Percentiles rank a stretch among this genome's conserved stretches.
Evolutionary conservation across 1,140 invertebrate genomes (phyloP).

Genomic region (Danaus melanippus): DNA sequence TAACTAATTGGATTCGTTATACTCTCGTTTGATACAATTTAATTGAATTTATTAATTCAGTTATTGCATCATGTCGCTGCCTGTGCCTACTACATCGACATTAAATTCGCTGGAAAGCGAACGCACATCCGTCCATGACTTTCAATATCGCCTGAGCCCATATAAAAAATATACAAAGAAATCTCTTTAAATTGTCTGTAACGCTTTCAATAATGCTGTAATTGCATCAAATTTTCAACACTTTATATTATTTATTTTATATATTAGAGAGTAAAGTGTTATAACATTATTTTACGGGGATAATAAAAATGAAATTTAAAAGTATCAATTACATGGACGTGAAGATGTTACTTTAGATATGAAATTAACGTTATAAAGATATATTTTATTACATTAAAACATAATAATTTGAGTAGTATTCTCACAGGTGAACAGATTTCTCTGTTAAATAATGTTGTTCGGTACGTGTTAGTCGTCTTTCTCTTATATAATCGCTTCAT

Average conservation of each 20-base stretch:
- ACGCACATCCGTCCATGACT: constrained; percentile 17
- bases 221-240: constrained; percentile 14
- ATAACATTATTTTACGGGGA: too few relatives aligned
- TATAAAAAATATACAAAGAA: constrained; percentile 17
- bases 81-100: not conserved
- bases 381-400: constrained; percentile 4
- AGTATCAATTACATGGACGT: too few relatives aligned
- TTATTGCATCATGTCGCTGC: too few relatives aligned
- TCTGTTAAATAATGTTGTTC: constrained; percentile 19
- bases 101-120: constrained; percentile 14
- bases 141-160: constrained; percentile 18
- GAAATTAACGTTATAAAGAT: not conserved
- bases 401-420: not conserved
- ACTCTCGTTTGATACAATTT: too few relatives aligned
- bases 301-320: too few relatives aligned
- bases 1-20: too few relatives aligned
- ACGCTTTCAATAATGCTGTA: constrained; percentile 20
- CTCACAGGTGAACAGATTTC: constrained; percentile 18
- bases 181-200: constrained; percentile 18
- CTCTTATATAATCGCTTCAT: constrained; percentile 18
- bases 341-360: not conserved
- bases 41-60: too few relatives aligned
- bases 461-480: constrained; percentile 15
- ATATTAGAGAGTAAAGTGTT: too few relatives aligned
- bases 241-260: constrained; percentile 8